A percentile compares a stretch with the other conserved stretches of the same genome.
These are phyloP conservation scores for Tribolium freemani DNA, from an alignment of 2,888 invertebrate genomes.

Conservation along the genomic window DNA sequence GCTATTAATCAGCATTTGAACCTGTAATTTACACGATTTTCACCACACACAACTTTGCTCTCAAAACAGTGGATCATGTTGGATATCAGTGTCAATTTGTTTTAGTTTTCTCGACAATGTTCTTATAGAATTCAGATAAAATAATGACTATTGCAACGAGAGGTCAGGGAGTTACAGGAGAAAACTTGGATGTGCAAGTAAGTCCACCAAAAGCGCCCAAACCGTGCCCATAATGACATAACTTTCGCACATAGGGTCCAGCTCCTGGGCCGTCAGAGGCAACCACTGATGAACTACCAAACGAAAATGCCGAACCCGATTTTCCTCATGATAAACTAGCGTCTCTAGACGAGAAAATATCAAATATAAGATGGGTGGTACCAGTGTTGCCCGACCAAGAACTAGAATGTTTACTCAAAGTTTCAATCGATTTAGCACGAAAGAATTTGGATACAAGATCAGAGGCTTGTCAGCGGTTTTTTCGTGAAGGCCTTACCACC, in stretches of 20 bases:
- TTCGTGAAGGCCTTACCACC: slow-evolving; percentile 92
- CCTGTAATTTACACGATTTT: background rate
- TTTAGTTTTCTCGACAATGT: slow-evolving; percentile 61
- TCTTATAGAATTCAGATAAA: slow-evolving; percentile 59
- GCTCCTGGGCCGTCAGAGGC: slow-evolving; percentile 34
- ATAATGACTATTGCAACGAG: slow-evolving; percentile 76
- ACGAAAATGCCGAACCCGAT: slow-evolving; percentile 72
- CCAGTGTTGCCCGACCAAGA: slow-evolving; percentile 97
- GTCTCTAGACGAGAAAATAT: slow-evolving; percentile 95
- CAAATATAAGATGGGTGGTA: slow-evolving; percentile 96
- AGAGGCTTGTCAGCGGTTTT: slow-evolving; percentile 93
- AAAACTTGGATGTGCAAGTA: slow-evolving; percentile 71
- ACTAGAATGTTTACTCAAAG: slow-evolving; percentile 90
- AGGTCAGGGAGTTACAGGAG: slow-evolving; percentile 74
- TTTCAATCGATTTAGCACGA: slow-evolving; percentile 88
- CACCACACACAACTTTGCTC: background rate
- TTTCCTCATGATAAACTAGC: slow-evolving; percentile 92
- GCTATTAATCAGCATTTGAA: slow-evolving; percentile 2
- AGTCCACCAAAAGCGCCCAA: slow-evolving; percentile 13
- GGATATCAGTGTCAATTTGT: slow-evolving; percentile 44
- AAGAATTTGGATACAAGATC: slow-evolving; percentile 92
- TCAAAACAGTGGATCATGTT: slow-evolving; percentile 2
- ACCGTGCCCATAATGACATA: background rate
- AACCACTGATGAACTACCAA: slow-evolving; percentile 42
- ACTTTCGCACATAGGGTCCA: slow-evolving; percentile 23